These are phyloP conservation scores for Notiomystis cincta DNA, from an alignment of 2,113 vertebrate genomes.

Conservation along the genomic window DNA sequence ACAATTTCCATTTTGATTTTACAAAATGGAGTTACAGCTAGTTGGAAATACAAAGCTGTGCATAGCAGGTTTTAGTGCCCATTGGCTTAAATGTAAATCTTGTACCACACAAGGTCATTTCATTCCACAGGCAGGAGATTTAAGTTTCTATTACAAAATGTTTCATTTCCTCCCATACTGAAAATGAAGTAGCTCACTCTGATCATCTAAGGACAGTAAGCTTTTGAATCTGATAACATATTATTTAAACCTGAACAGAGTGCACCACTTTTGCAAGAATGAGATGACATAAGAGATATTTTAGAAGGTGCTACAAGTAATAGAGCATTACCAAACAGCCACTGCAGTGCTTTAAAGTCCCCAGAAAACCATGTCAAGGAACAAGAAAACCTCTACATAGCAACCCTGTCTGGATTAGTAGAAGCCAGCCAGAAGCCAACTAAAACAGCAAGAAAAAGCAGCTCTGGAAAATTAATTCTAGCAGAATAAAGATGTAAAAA, in stretches of 20 bases:
- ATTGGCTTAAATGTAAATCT: conserved; percentile 43
- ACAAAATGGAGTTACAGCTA: background rate
- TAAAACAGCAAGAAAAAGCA: background rate
- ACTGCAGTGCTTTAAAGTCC: background rate
- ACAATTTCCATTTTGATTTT: conserved; percentile 14
- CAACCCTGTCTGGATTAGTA: background rate
- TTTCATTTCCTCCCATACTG: conserved; percentile 32
- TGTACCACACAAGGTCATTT: conserved; percentile 37
- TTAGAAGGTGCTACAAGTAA: conserved; percentile 19
- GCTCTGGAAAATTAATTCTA: background rate
- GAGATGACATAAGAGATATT: background rate
- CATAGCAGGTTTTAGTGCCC: conserved; percentile 18
- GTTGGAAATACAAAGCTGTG: background rate
- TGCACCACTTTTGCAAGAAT: background rate
- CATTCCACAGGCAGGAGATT: conserved; percentile 26
- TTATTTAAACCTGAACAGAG: conserved; percentile 30
- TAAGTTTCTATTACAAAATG: conserved; percentile 34
- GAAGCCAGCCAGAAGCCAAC: background rate
- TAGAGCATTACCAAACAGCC: background rate
- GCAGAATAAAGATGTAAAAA: background rate
- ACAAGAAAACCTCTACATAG: background rate
- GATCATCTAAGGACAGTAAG: conserved; percentile 6
- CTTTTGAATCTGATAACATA: conserved; percentile 32
- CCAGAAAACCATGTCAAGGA: background rate
- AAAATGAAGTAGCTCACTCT: conserved; percentile 40